Base-by-base conservation (phyloP, 2,888 invertebrate species). In the Leptopilina myrica region DNA sequence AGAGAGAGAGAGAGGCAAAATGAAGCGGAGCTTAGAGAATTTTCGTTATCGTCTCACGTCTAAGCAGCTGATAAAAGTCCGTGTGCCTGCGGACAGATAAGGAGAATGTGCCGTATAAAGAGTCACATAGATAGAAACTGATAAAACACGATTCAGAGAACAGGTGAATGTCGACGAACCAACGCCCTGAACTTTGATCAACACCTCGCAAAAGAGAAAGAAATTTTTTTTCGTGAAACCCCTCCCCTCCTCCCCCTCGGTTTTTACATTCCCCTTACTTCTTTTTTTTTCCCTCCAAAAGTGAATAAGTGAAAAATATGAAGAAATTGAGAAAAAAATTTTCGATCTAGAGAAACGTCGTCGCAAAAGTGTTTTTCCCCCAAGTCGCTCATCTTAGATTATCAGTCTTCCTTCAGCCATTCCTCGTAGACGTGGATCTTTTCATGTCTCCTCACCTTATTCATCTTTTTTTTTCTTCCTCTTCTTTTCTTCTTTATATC, bases 31-130 rank as follows among this genome's bases (percentile, higher is more conserved):
- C 85, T 85, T 85, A 86, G 85, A 86, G 85, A 84, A 85, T 86
- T 85, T 84, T 79, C 84, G 88, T 89, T 89, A 89, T 89, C 90
- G 87, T 85, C 80, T 79, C 84, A 82, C 86, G 88, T 90, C 90
- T 91, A 91, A 91, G 91, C 90, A 90, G 88, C 90, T 91, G 91
- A 91, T 91, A 91, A 91, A 91, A 89, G 86, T 87, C 86, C 87
- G 88, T 89, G 87, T 88, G 88, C 86, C 86, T 87, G 88, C 88
- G 88, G 87, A 88, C 85, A 89, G 91, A 91, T 91, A 91, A 91
- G 87, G 86, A 86, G 87, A 89, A 88, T 87, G 87, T 88, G 85
- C 86, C 86, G 88, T 89, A 88, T 87, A 88, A 90, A 91, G 89
- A 90, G 87, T 88, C 88, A 86, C 87, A 90, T 89, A 90, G 90